Conservation (phyloP, 2,888 invertebrate species). For the Rhagonycha fulva region DNA sequence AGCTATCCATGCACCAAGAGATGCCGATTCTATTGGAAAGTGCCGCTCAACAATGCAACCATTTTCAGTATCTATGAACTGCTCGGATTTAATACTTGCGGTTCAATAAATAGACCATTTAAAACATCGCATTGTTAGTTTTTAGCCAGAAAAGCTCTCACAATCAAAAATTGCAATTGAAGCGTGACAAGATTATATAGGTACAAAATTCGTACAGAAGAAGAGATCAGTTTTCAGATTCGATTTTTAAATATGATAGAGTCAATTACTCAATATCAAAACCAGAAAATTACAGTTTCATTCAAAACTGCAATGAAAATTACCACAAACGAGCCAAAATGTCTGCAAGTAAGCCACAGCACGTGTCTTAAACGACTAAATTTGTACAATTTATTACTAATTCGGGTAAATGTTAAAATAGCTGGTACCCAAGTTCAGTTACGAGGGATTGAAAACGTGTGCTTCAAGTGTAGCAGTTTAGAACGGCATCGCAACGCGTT, state of each 20-base stretch:
- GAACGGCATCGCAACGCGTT: conserved; percentile 44
- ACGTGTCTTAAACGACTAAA: conserved; percentile 52
- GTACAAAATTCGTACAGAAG: background rate
- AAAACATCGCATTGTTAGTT: background rate
- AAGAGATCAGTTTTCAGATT: background rate
- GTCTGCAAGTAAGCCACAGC: conserved; percentile 48
- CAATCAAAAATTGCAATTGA: background rate
- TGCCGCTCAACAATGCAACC: conserved; percentile 25
- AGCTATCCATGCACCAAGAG: conserved; percentile 34
- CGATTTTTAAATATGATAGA: background rate
- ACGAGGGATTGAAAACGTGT: conserved; percentile 17
- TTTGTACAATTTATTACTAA: conserved; percentile 55
- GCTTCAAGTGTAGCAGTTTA: conserved; percentile 37
- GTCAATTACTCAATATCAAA: background rate
- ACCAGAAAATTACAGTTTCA: background rate
- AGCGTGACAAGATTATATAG: background rate
- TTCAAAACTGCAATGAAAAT: conserved; percentile 21
- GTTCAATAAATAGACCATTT: conserved; percentile 34
- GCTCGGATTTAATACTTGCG: conserved; percentile 35
- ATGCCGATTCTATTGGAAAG: conserved; percentile 28
- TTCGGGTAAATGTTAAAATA: conserved; percentile 55
- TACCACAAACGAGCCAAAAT: conserved; percentile 38
- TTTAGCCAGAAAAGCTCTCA: background rate
- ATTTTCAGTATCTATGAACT: conserved; percentile 30
- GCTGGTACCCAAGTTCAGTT: conserved; percentile 32